phyloP scores from a whole-genome alignment of 2,113 vertebrate genomes.

The Eublepharis macularius region DNA sequence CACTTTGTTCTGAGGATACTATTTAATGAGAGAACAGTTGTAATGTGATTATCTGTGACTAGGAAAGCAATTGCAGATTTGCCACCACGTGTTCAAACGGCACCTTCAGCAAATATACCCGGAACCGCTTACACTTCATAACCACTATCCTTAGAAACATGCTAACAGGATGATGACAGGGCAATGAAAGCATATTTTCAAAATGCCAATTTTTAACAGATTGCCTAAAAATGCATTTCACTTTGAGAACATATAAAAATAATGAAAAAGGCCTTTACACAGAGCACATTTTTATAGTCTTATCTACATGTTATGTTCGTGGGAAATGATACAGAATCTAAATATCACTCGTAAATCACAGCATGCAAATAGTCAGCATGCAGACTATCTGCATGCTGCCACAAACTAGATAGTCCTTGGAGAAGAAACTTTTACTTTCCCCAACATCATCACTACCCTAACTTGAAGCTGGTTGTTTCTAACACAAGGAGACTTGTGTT shows the following conservation, averaged over 20 bases:
- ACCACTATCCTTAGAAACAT: conserved; percentile 39
- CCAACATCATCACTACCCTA: neutral
- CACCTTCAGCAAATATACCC: conserved; percentile 7
- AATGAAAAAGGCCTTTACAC: neutral
- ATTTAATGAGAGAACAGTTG: conserved; percentile 28
- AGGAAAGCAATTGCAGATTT: conserved; percentile 39
- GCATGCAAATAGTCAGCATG: too few relatives aligned
- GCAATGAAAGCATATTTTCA: conserved; percentile 44
- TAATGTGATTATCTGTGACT: conserved; percentile 8
- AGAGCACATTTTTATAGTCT: conserved; percentile 12
- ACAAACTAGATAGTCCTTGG: neutral
- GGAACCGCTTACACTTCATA: conserved; percentile 46
- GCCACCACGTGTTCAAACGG: conserved; percentile 37
- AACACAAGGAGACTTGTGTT: neutral
- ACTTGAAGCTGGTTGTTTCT: neutral
- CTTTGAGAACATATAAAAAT: conserved; percentile 33
- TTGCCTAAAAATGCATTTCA: conserved; percentile 22
- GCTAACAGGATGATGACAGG: conserved; percentile 45
- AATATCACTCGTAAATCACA: too few relatives aligned
- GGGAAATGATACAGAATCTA: neutral
- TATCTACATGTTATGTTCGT: neutral
- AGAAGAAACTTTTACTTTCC: neutral
- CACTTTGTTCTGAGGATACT: conserved; percentile 26
- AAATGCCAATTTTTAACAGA: conserved; percentile 46
- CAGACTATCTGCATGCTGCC: neutral